Base-by-base conservation (phyloP, 2,113 vertebrate genomes). In the Osmerus mordax region DNA sequence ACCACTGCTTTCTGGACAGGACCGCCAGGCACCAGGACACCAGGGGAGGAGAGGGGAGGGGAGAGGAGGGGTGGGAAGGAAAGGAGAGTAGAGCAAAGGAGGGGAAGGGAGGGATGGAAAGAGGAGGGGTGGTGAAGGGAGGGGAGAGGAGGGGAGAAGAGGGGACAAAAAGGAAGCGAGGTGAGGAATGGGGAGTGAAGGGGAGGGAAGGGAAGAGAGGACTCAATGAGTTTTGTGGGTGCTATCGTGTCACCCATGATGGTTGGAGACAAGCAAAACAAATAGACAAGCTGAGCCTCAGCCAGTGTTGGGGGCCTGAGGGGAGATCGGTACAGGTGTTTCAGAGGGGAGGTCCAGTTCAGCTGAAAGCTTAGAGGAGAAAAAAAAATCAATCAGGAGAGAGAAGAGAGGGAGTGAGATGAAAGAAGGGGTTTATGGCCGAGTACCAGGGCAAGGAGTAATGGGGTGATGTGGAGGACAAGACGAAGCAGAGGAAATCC, bases 401-500 rank as follows among this genome's bases (percentile, higher is more conserved):
- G 69, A 23, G 74, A 51, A 36, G 29, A 65, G 56, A 25, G 25
- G 60, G 18, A 68, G 63, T 64, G 21, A 81, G 21, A 25, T 58
- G 16, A 81, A 79, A 77, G 74, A 69, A 59, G 29, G 63, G 65
- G 78, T 79, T 81, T 80, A 77, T 16, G 41, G 25, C 67, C 55
- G 69, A 52, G 67, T 54, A 54, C 64, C 3, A 0, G 70, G 58
- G 52, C 61, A 69, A 19, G 0, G 2, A 55, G 64, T 68, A 75
- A 77, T 62, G 73, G 69, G 74, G 80, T 63, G 84, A 81, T 16
- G 59, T 73, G 81, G 85, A 86, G 83, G 87, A 82, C 76, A 84
- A 77, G 58, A 66, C 23, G 41, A 41, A 76, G 65, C 69, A 71
- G 78, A 70, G 18, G 52, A 75, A 78, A 83, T 76, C 28, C 69